Conservation (phyloP, 2,113 vertebrate species). For the Cynoglossus semilaevis region DNA sequence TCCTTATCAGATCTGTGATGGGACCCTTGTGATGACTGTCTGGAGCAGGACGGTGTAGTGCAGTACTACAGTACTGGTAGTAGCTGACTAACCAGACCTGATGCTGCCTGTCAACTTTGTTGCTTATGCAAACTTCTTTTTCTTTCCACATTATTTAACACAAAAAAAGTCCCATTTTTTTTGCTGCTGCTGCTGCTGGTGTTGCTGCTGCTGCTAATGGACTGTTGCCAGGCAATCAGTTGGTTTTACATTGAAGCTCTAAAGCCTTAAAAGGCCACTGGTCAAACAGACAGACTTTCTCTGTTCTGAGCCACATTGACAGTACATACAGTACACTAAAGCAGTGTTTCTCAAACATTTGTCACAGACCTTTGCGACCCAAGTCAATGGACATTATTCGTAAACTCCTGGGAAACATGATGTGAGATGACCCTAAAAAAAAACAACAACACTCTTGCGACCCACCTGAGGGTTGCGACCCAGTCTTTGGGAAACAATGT, state of each 20-base stretch:
- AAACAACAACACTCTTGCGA: no score
- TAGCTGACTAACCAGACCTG: slow-evolving; percentile 59
- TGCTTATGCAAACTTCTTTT: slow-evolving; percentile 9
- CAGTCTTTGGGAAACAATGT: no score
- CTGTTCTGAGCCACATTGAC: no score
- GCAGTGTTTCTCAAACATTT: no score
- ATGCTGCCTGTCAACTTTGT: slow-evolving; percentile 32
- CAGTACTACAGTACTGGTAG: slow-evolving; percentile 35
- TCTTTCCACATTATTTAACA: slow-evolving; percentile 1
- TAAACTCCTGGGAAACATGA: no score
- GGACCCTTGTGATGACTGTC: slow-evolving; percentile 41
- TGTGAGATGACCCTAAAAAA: no score
- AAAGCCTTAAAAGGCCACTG: no score
- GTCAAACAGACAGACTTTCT: neutral
- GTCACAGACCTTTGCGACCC: no score
- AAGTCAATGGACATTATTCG: no score
- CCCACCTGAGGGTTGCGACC: no score
- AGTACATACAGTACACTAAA: no score
- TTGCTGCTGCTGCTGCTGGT: no score
- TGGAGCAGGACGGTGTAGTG: slow-evolving; percentile 30
- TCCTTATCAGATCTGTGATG: slow-evolving; percentile 12
- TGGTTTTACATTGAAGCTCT: slow-evolving; percentile 23
- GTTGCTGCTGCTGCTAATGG: slow-evolving; percentile 7
- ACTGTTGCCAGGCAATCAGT: slow-evolving; percentile 35
- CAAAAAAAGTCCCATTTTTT: slow-evolving; percentile 11